Evolutionary conservation across 2,113 vertebrate genomes (phyloP), one percentile per base, ranked within the genome.

Genomic region (Eolophus roseicapilla): DNA sequence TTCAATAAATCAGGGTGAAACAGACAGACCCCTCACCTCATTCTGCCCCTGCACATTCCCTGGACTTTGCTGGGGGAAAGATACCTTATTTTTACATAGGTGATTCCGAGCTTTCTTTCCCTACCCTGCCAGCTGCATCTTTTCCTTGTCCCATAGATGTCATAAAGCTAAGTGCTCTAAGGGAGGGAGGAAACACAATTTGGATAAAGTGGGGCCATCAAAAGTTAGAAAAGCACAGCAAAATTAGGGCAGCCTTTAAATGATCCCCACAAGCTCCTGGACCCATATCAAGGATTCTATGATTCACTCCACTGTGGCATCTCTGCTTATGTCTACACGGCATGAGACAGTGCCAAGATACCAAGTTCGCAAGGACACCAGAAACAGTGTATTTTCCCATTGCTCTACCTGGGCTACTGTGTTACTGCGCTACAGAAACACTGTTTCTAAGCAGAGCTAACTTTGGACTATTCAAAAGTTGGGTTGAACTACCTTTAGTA

Each of bases 291-390:
- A 88, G n/a, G 27, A 59, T 59, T 59, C n/a, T 59, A 28, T 43
- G 37, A 79, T 41, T 70, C 27, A 5, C 23, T 19, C 28, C 77
- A 8, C 20, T 1, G 0, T 17, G 24, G 11, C 3, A 0, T 43
- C 46, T 60, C 60, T 62, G 17, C 2, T 0, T 20, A 6, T 12
- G 17, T 52, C 37, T 29, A 2, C 18, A 23, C 10, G 11, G 28
- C 23, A 19, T 10, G 28, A 71, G 10, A 10, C 23, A 4, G 1
- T 25, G 64, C 17, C 29, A 20, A 86, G 69, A 67, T 2, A 37
- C 7, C 1, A 2, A 39, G 13, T 18, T n/a, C 33, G 6, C 59
- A 52, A 33, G 24, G 7, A 9, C 44, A 39, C 17, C 73, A 65
- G 33, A 62, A 86, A 16, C 4, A 43, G 47, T n/a, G 59, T 59